Conservation (phyloP, 2,113 vertebrate genomes). For the Lepus timidus region DNA sequence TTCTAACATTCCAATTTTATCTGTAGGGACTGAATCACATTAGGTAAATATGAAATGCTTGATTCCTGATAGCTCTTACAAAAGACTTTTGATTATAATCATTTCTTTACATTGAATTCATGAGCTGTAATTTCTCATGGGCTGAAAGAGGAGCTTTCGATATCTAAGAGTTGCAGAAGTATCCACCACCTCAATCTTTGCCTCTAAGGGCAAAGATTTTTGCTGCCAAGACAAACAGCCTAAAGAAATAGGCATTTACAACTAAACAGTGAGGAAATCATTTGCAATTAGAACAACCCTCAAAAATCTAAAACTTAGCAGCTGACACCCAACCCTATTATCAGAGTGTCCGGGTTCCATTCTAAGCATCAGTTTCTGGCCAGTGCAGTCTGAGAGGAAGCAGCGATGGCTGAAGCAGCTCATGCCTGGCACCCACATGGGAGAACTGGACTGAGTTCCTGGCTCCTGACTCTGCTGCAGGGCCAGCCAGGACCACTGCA, state of each 20-base stretch:
- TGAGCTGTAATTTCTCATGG: neutral
- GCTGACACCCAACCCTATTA: too few relatives aligned
- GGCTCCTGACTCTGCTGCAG: too few relatives aligned
- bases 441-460: too few relatives aligned
- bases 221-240: neutral
- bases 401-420: too few relatives aligned
- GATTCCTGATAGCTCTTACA: neutral
- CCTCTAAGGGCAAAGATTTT: neutral
- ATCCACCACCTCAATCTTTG: neutral
- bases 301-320: conserved; percentile 38
- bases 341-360: too few relatives aligned
- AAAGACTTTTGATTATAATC: neutral
- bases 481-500: too few relatives aligned
- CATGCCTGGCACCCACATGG: too few relatives aligned
- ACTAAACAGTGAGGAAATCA: neutral
- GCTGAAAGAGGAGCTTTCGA: neutral
- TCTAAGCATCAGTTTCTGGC: too few relatives aligned
- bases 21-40: neutral
- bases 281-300: conserved; percentile 5
- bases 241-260: neutral
- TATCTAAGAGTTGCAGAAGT: neutral
- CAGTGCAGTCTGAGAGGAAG: too few relatives aligned
- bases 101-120: neutral
- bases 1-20: conserved; percentile 25
- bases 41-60: neutral